Evolutionary conservation across 2,113 vertebrate genomes (phyloP).

Genomic region (Willisornis vidua): DNA sequence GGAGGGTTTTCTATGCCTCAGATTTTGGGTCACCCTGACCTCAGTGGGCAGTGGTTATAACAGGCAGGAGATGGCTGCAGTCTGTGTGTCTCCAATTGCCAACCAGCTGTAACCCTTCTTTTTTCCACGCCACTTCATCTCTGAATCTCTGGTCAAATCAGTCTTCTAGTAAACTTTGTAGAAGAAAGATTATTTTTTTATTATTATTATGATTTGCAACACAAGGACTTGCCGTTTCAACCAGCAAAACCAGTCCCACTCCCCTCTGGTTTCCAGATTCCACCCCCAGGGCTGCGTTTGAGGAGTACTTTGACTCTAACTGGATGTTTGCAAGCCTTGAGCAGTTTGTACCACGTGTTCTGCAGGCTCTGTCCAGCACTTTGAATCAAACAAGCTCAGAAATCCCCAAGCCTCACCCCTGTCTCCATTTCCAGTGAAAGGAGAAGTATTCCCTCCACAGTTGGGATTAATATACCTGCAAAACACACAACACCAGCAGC

Average conservation of each 20-base stretch:
- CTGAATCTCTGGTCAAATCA: background rate
- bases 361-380: background rate
- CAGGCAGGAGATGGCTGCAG: background rate
- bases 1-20: background rate
- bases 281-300: background rate
- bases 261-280: background rate
- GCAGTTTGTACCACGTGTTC: rapidly evolving
- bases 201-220: background rate
- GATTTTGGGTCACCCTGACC: background rate
- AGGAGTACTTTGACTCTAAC: background rate
- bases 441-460: background rate
- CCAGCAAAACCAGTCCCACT: background rate
- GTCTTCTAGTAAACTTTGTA: background rate
- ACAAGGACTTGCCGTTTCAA: background rate
- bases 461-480: background rate
- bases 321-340: background rate
- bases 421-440: background rate
- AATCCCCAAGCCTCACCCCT: background rate
- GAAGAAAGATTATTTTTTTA: background rate
- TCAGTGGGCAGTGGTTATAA: background rate
- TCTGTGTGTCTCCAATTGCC: rapidly evolving
- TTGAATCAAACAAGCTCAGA: background rate
- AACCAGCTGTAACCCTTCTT: background rate
- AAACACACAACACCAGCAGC: background rate
- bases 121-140: background rate